Evolutionary conservation across 2,797 vertebrate genomes (phyloP).

Genomic region (Jordanella pulchra): DNA sequence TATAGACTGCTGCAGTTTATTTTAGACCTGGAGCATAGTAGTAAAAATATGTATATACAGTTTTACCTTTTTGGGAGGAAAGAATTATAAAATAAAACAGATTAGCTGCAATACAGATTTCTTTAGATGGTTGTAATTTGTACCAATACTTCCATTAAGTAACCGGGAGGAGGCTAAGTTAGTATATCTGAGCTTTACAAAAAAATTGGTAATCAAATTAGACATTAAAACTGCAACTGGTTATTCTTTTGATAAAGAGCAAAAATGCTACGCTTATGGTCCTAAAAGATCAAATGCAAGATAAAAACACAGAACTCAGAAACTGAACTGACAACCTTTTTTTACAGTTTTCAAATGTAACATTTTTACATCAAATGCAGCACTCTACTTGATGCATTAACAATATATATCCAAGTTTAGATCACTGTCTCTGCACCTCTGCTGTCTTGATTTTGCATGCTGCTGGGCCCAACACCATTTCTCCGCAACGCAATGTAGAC

Average conservation of each 20-base stretch:
- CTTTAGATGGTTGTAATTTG: too few species aligned
- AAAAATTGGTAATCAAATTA: background rate
- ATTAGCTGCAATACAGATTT: background rate
- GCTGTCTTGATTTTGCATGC: constrained; percentile 9
- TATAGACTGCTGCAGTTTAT: background rate
- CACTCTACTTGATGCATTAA: background rate
- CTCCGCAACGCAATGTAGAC: background rate
- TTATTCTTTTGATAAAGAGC: background rate
- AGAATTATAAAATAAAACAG: background rate
- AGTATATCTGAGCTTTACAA: background rate
- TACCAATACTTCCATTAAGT: background rate
- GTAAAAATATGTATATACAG: background rate
- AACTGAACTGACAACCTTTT: background rate
- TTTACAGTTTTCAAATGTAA: background rate
- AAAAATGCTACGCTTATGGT: background rate
- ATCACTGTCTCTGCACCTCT: constrained; percentile 4
- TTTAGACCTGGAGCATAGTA: background rate
- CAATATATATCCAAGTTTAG: background rate
- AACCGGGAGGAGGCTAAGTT: background rate
- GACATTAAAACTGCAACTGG: background rate
- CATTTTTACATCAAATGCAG: background rate
- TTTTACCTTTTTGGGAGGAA: background rate
- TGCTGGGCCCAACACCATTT: background rate
- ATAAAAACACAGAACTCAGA: background rate
- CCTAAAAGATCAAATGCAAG: background rate